Percentiles rank a stretch among this genome's conserved stretches.
Evolutionary conservation across 2,888 invertebrate species (phyloP).

Genomic region (Catotricha subobsoleta): DNA sequence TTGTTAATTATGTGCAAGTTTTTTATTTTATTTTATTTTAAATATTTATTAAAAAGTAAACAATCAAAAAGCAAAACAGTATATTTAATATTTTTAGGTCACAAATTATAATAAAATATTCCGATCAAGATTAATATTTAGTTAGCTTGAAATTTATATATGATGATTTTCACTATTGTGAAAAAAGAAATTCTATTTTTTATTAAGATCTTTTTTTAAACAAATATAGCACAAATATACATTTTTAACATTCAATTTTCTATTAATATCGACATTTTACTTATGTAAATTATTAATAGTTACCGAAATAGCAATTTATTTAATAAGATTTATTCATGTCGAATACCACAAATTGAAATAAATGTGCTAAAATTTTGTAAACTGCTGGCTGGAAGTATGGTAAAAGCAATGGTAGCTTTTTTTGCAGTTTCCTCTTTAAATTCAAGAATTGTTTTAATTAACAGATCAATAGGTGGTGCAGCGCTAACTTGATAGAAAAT

Average conservation of each 20-base stretch:
- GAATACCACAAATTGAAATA: constrained; percentile 64
- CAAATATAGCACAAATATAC: no score
- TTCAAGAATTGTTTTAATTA: constrained; percentile 29
- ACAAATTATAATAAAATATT: no score
- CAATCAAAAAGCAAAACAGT: no score
- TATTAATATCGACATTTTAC: not conserved
- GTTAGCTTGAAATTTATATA: no score
- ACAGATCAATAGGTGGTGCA: constrained; percentile 30
- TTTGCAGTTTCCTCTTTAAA: constrained; percentile 33
- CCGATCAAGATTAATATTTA: no score
- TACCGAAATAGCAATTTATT: no score
- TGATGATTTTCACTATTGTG: no score
- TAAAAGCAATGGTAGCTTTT: constrained; percentile 42
- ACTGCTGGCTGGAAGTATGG: constrained; percentile 60
- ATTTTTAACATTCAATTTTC: not conserved
- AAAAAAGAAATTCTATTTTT: no score
- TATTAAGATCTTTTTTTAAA: no score
- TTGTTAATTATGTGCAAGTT: not conserved
- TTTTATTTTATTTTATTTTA: not conserved
- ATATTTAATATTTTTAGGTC: no score
- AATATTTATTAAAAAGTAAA: no score
- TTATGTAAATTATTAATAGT: not conserved
- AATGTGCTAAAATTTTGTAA: constrained; percentile 67
- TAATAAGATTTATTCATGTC: constrained; percentile 39
- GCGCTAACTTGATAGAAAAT: constrained; percentile 54